A percentile compares a stretch with the other conserved stretches of the same genome.
Evolutionary conservation across 2,113 vertebrate genomes (phyloP).

Genomic region (Thomomys bottae): DNA sequence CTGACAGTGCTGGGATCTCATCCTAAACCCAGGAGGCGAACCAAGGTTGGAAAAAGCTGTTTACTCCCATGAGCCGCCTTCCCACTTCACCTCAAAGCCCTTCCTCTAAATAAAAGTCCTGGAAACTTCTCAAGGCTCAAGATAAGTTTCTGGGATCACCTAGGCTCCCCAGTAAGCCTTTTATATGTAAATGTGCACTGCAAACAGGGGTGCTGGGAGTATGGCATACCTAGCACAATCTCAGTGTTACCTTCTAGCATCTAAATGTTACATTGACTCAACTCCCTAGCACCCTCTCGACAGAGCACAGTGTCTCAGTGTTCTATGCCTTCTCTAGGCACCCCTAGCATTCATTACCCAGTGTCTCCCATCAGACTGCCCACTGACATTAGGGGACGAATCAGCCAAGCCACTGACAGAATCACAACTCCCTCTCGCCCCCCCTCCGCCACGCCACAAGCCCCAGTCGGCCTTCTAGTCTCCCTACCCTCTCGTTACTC

Average conservation of each 20-base stretch:
- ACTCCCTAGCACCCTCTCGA: not conserved
- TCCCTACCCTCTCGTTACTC: not conserved
- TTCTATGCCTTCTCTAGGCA: not conserved
- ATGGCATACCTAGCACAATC: not conserved
- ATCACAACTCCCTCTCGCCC: not conserved
- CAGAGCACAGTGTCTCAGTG: not conserved
- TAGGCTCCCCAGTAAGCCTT: not conserved
- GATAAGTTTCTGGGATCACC: not conserved
- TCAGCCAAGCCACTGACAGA: conserved; percentile 57
- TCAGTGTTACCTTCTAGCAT: not conserved
- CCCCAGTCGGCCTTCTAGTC: not conserved
- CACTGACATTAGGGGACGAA: not conserved
- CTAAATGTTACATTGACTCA: conserved; percentile 10
- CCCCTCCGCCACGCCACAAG: not conserved
- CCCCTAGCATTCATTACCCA: not conserved
- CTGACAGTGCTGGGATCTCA: conserved; percentile 89
- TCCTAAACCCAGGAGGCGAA: conserved; percentile 83
- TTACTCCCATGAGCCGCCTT: not conserved
- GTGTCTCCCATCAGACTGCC: not conserved
- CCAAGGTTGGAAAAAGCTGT: not conserved
- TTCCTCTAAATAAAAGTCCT: not conserved
- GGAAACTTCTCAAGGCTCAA: not conserved
- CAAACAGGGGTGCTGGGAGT: not conserved
- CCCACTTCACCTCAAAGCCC: not conserved
- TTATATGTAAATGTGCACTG: not conserved